Percentiles rank a stretch among this genome's conserved stretches.
Conservation (phyloP, 2,888 invertebrate species). For the Agriopis leucophaearia region DNA sequence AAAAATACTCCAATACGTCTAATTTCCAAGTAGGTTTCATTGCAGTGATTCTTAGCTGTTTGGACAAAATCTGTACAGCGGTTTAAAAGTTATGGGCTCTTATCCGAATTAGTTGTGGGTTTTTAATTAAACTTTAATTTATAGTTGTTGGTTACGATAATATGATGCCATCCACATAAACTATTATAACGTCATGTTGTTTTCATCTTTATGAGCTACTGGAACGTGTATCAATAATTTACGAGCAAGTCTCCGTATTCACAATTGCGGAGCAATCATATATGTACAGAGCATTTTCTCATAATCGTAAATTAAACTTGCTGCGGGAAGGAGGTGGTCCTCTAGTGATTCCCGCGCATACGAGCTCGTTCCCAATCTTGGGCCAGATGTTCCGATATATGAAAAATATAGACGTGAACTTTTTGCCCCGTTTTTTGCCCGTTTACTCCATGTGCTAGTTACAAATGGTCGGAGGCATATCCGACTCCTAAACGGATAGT, state of each 20-base stretch:
- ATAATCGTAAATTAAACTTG: slow-evolving; percentile 44
- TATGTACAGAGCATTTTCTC: slow-evolving; percentile 35
- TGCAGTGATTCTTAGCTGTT: too few species aligned
- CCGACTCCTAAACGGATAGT: slow-evolving; percentile 41
- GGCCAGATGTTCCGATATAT: slow-evolving; percentile 53
- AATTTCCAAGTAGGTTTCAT: not conserved
- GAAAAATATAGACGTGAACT: slow-evolving; percentile 44
- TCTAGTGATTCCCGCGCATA: slow-evolving; percentile 29
- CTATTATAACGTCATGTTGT: slow-evolving; percentile 21
- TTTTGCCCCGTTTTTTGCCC: slow-evolving; percentile 52
- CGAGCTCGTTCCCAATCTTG: slow-evolving; percentile 41
- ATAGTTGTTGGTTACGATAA: not conserved
- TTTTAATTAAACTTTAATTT: too few species aligned
- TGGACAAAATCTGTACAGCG: too few species aligned
- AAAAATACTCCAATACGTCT: not conserved
- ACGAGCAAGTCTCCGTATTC: slow-evolving; percentile 22
- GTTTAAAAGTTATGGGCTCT: too few species aligned
- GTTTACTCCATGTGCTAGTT: slow-evolving; percentile 44
- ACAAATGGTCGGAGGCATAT: slow-evolving; percentile 39
- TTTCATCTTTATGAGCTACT: slow-evolving; percentile 31
- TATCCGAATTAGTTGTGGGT: too few species aligned
- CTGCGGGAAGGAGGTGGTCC: slow-evolving; percentile 32
- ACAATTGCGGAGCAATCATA: slow-evolving; percentile 27
- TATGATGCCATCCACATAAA: slow-evolving; percentile 28
- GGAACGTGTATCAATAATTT: slow-evolving; percentile 32